These are phyloP conservation scores for Misgurnus mizolepis DNA, from an alignment of 2,113 vertebrate species.

Conservation along the genomic window DNA sequence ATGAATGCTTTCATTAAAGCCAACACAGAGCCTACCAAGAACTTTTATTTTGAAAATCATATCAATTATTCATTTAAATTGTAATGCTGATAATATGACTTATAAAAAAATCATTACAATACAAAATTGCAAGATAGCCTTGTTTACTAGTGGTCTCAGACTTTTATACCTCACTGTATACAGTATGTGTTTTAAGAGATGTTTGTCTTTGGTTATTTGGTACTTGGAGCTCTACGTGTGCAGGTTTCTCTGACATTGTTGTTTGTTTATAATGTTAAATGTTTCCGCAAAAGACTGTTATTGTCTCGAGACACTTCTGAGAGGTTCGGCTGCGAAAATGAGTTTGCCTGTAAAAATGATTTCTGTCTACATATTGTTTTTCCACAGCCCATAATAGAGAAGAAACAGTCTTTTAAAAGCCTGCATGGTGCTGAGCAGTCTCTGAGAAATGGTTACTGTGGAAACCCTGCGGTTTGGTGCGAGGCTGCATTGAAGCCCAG, in stretches of 20 bases:
- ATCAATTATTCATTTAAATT: no score
- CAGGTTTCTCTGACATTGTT: conserved; percentile 15
- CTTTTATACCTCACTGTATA: conserved; percentile 20
- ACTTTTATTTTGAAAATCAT: no score
- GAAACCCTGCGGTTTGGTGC: conserved; percentile 45
- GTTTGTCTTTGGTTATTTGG: conserved; percentile 35
- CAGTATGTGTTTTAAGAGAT: conserved; percentile 10
- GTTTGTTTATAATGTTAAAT: conserved; percentile 21
- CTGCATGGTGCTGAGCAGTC: conserved; percentile 41
- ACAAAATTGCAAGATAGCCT: no score
- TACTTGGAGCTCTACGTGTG: conserved; percentile 12
- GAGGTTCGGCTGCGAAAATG: background rate
- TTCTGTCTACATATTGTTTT: conserved; percentile 46
- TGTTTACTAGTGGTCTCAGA: background rate
- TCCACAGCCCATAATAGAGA: conserved; percentile 40
- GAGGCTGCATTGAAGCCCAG: conserved; percentile 17
- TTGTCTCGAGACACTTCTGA: conserved; percentile 24
- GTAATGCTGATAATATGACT: no score
- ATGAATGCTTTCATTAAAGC: no score
- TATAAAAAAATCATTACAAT: no score
- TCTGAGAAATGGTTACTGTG: conserved; percentile 50
- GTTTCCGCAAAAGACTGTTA: conserved; percentile 21
- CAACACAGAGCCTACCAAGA: no score
- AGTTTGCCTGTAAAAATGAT: conserved; percentile 38
- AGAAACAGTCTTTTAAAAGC: conserved; percentile 42